Conservation (phyloP, 2,113 vertebrate species). For the Hypanus sabinus region DNA sequence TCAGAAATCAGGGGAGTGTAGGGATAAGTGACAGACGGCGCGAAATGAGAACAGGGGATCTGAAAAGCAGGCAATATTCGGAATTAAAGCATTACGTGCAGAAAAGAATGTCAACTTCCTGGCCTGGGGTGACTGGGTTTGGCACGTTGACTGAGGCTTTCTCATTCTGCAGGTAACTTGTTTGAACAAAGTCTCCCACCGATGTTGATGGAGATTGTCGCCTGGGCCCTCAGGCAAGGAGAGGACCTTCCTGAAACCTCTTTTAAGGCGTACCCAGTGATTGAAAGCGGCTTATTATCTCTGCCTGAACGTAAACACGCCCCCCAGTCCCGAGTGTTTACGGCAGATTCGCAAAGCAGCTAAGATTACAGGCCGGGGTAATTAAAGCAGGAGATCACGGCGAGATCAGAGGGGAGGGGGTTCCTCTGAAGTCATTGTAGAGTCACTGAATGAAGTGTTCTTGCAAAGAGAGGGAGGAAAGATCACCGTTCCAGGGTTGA, state of each 20-base stretch:
- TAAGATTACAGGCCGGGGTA: not conserved
- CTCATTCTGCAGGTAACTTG: not conserved
- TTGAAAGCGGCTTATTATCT: not conserved
- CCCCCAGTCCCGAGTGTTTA: not conserved
- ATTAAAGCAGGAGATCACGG: not conserved
- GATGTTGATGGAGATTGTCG: not conserved
- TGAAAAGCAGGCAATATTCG: not conserved
- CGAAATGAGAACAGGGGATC: not conserved
- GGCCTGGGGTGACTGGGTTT: not conserved
- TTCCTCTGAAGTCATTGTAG: constrained; percentile 4
- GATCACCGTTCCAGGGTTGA: not conserved
- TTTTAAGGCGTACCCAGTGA: not conserved
- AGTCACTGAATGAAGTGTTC: not conserved
- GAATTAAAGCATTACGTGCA: not conserved
- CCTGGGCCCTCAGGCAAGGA: not conserved
- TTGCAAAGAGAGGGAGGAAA: not conserved
- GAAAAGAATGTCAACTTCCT: not conserved
- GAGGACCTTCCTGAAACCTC: not conserved
- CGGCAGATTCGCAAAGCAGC: not conserved
- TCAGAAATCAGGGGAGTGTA: not conserved
- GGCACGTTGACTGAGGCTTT: not conserved
- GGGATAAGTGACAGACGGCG: not conserved
- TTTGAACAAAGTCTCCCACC: not conserved
- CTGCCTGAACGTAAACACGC: not conserved
- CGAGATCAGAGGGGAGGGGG: not conserved